phyloP scores from a whole-genome alignment of 2,888 invertebrate species.

The Megalurothrips usitatus region DNA sequence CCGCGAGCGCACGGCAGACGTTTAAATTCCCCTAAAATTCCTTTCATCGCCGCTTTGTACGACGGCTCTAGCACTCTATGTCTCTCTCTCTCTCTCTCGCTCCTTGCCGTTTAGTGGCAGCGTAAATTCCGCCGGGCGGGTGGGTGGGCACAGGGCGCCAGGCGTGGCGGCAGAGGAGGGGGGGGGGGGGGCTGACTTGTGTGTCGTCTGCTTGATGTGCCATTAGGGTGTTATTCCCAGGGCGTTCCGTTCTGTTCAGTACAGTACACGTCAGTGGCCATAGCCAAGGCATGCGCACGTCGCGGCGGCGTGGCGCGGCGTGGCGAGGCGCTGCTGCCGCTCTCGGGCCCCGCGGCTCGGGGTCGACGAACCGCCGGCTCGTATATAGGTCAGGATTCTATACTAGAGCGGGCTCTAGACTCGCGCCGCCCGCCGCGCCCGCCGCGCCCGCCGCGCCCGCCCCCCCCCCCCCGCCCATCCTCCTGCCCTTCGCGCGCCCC shows the following conservation, averaged over 20 bases:
- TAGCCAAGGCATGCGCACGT: background rate
- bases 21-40: conserved; percentile 1
- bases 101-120: background rate
- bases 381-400: conserved; percentile 26
- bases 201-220: background rate
- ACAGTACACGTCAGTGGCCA: background rate
- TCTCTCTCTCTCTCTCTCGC: too few relatives aligned
- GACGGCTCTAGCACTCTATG: too few relatives aligned
- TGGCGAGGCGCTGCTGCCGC: background rate
- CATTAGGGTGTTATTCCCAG: conserved; percentile 10
- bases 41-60: background rate
- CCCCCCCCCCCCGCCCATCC: background rate
- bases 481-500: background rate
- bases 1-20: background rate
- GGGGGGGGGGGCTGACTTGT: background rate
- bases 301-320: background rate
- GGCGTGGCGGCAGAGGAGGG: background rate
- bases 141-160: background rate
- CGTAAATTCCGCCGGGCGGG: background rate
- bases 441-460: background rate
- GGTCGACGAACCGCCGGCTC: conserved; percentile 15
- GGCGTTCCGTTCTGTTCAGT: background rate
- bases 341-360: background rate
- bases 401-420: conserved; percentile 9
- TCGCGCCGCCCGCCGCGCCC: background rate